Conservation (phyloP, 2,113 vertebrate genomes). For the Ailuropoda melanoleuca region DNA sequence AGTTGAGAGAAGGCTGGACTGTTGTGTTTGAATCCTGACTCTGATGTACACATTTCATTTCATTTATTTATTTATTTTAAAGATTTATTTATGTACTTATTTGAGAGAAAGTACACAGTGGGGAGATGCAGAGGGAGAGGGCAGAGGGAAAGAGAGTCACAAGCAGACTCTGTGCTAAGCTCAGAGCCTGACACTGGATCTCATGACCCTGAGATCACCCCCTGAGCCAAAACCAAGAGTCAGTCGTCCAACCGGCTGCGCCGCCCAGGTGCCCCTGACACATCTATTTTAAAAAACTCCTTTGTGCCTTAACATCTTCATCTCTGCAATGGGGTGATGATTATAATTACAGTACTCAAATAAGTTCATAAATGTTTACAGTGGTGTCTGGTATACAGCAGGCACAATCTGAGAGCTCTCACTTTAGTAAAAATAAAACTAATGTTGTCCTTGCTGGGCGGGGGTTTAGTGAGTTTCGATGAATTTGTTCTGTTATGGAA, state of each 20-base stretch:
- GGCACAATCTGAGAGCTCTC: not conserved
- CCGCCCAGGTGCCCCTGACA: not conserved
- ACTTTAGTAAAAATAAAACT: not conserved
- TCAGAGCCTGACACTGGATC: too few species aligned
- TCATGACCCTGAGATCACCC: too few species aligned
- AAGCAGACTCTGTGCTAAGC: too few species aligned
- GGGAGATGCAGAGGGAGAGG: too few species aligned
- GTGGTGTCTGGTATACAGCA: not conserved
- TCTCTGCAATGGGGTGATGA: not conserved
- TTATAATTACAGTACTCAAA: not conserved
- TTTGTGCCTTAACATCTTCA: not conserved
- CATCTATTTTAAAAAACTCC: not conserved
- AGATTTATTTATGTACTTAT: not conserved
- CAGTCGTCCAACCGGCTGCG: not conserved
- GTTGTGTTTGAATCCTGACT: not conserved
- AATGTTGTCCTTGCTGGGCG: not conserved
- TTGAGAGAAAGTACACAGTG: not conserved
- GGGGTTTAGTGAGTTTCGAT: not conserved
- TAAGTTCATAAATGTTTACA: not conserved
- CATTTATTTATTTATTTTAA: not conserved
- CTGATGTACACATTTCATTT: not conserved
- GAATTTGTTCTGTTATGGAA: not conserved
- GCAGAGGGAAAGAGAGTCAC: too few species aligned
- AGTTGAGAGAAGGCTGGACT: not conserved
- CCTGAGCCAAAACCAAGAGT: too few species aligned